Evolutionary conservation across 2,113 vertebrate genomes (phyloP), one percentile per base, ranked within the genome.

Genomic region (Gila orcuttii): DNA sequence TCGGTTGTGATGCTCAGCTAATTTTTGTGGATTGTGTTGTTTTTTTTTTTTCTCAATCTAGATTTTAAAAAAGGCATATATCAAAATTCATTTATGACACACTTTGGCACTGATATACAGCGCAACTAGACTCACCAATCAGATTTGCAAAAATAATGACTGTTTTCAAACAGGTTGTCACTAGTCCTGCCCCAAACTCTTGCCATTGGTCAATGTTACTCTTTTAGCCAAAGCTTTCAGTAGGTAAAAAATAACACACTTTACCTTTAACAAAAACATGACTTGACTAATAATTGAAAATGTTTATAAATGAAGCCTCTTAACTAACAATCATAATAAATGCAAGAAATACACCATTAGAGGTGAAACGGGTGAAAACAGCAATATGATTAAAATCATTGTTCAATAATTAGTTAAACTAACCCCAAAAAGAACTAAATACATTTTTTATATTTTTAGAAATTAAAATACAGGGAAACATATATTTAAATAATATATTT

Each of bases 1-100:
- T 79, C 36, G 55, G 79, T 71, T 86, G 83, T 89, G 84, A 90
- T 86, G 86, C 84, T 87, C 86, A 86, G 79, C 87, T 88, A 88
- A 91, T 86, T 86, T 88, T 74, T 86, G 52, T 83, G 81, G 77
- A 86, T 71, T 83, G 73, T 59, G 83, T 52, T 31, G 64, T 71
- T 60, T 31, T 80, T 73, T 42, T 42, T 76, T 23, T 69, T 4
- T 33, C 62, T 81, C 17, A 74, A 52, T 78, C 31, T 42, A 66
- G 23, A 47, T 74, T 25, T 42, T 45, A 42, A 25, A n/a, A n/a
- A 71, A 36, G 17, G 39, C 68, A 39, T 3, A 1, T 9, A 59
- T 60, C 9, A 3, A 25, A 60, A 71, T 36, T 5, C 0, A 42
- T 42, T 36, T 9, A 13, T 21, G 66, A 36, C 66, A 36, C 66